Evolutionary conservation across 2,888 invertebrate genomes (phyloP).

Genomic region (Octonoba sinensis): DNA sequence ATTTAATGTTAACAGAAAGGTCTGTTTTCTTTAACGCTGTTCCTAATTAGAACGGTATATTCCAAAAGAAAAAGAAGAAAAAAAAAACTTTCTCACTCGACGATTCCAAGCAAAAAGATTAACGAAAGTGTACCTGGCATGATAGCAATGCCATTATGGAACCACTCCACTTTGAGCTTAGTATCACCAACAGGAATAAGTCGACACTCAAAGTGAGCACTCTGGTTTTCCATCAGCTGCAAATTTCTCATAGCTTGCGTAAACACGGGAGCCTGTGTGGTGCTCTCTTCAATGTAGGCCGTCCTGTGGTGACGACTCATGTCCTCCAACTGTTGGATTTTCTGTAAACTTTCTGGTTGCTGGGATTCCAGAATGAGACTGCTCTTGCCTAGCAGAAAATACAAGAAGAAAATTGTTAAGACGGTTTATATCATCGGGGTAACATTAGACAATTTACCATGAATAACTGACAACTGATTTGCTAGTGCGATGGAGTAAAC

Average conservation of each 20-base stretch:
- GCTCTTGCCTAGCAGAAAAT: constrained; percentile 62
- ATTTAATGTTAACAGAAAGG: constrained; percentile 5
- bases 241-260: constrained; percentile 79
- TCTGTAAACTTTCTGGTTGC: constrained; percentile 91
- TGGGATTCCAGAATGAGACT: constrained; percentile 90
- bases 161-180: constrained; percentile 76
- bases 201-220: constrained; percentile 88
- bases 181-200: constrained; percentile 88
- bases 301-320: constrained; percentile 76
- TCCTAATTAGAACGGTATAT: too few relatives aligned
- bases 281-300: constrained; percentile 55
- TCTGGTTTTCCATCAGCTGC: constrained; percentile 88
- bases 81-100: too few relatives aligned
- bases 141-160: constrained; percentile 70
- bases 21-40: too few relatives aligned
- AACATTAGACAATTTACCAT: not conserved
- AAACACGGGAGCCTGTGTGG: constrained; percentile 80
- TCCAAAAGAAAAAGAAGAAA: too few relatives aligned
- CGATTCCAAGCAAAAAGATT: too few relatives aligned
- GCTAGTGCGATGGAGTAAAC: not conserved
- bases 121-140: constrained; percentile 50
- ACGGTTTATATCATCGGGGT: not conserved
- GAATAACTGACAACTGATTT: not conserved
- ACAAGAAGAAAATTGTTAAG: not conserved
- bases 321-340: constrained; percentile 92